Evolutionary conservation across 2,113 vertebrate genomes (phyloP).

Genomic region (Nannobrachium achirus): DNA sequence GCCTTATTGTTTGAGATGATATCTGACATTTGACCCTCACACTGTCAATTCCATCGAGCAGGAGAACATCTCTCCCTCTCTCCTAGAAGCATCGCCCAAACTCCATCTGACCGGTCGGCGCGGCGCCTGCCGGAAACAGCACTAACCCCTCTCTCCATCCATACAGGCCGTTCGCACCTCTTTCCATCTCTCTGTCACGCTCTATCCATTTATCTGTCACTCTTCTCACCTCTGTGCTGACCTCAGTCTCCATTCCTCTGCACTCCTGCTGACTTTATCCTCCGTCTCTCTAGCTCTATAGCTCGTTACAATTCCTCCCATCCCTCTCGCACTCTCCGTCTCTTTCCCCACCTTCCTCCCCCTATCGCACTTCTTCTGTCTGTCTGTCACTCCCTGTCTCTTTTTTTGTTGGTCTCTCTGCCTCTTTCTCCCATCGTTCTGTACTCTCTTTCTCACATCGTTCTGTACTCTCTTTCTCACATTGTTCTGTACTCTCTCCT

Average conservation of each 20-base stretch:
- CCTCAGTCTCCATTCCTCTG: constrained; percentile 30
- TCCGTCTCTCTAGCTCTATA: background rate
- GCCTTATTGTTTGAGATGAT: constrained; percentile 4
- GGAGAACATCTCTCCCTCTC: background rate
- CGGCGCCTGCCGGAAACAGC: constrained; percentile 7
- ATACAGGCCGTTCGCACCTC: background rate
- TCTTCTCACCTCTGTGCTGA: constrained; percentile 39
- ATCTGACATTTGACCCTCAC: constrained; percentile 30
- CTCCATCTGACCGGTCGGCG: constrained; percentile 25
- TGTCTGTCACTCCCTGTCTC: background rate
- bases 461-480: background rate
- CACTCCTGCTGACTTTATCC: constrained; percentile 32
- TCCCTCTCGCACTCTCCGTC: constrained; percentile 3
- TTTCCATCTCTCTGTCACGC: constrained; percentile 38
- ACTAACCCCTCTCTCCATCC: constrained; percentile 21
- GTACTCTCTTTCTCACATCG: background rate
- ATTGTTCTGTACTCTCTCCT: background rate
- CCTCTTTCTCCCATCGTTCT: background rate
- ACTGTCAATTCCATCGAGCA: constrained; percentile 7
- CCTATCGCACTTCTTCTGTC: background rate
- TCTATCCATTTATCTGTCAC: constrained; percentile 45
- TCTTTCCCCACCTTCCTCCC: constrained; percentile 9
- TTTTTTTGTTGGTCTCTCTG: background rate
- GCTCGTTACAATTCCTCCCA: constrained; percentile 19
- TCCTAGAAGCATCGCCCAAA: constrained; percentile 33